phyloP scores from a whole-genome alignment of 2,888 invertebrate species.

The Steinernema carpocapsae region DNA sequence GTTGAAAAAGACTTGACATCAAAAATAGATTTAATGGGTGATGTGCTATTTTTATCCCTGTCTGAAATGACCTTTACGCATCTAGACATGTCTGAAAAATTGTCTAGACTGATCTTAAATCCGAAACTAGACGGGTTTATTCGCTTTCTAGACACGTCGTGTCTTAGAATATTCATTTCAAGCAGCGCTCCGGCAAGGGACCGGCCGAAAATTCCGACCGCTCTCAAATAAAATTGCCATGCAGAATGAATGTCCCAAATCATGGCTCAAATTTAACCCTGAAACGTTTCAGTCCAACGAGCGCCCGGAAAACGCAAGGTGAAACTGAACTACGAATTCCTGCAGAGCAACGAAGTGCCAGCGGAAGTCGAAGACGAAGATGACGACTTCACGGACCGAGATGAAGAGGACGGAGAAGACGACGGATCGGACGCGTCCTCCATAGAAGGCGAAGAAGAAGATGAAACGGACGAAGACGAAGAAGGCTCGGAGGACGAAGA shows the following conservation, averaged over 20 bases:
- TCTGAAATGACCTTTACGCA: no score
- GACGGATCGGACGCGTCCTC: constrained; percentile 35
- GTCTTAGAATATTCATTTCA: no score
- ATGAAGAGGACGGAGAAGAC: constrained; percentile 5
- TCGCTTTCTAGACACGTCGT: no score
- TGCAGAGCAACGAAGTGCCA: constrained; percentile 43
- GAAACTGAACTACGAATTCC: constrained; percentile 60
- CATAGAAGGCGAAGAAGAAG: constrained; percentile 33
- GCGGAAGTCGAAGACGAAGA: constrained; percentile 54
- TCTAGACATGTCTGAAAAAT: no score
- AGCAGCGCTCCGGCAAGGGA: no score
- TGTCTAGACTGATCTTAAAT: no score
- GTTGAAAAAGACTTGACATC: no score
- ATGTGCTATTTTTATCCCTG: no score
- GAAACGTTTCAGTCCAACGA: constrained; percentile 61
- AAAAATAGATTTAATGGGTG: no score
- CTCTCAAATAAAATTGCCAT: no score
- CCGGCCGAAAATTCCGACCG: no score
- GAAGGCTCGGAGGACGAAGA: constrained; percentile 71
- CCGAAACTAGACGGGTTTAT: no score
- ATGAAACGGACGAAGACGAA: constrained; percentile 26
- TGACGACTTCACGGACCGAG: constrained; percentile 51
- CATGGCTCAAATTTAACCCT: neutral
- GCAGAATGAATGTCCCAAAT: neutral
- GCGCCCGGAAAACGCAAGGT: constrained; percentile 66